Evolutionary conservation across 2,797 vertebrate species (phyloP).

Genomic region (Steatocranus sp.): DNA sequence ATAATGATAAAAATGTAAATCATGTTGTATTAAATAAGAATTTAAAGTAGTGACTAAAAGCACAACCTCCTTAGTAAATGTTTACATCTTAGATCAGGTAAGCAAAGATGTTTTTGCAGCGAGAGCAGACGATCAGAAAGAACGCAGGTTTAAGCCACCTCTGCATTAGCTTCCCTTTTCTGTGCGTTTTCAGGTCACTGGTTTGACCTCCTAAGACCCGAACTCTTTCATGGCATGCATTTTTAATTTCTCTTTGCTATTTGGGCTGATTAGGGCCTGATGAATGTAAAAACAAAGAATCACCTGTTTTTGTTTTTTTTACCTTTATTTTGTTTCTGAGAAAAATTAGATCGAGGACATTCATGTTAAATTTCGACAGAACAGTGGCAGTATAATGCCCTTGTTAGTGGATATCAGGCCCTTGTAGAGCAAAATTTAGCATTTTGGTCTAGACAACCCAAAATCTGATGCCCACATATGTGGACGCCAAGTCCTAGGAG

Average conservation of each 20-base stretch:
- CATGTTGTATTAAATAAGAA: background rate
- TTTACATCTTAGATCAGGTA: rapidly evolving
- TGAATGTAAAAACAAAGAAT: background rate
- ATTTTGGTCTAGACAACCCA: background rate
- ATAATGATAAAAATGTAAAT: background rate
- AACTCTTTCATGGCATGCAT: background rate
- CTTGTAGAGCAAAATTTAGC: background rate
- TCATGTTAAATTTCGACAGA: background rate
- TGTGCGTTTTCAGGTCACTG: background rate
- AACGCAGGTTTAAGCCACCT: background rate
- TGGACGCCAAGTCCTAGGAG: rapidly evolving
- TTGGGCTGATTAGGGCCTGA: background rate
- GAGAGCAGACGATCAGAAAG: rapidly evolving
- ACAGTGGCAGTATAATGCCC: background rate
- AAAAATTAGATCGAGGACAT: rapidly evolving
- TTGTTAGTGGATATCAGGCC: rapidly evolving
- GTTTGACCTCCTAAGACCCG: background rate
- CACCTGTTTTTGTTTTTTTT: background rate
- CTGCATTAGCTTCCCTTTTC: background rate
- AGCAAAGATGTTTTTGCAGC: background rate
- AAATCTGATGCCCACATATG: background rate
- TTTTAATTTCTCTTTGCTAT: background rate
- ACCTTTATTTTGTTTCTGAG: background rate
- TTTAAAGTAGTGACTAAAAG: background rate
- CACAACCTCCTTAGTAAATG: background rate